A percentile compares a stretch with the other conserved stretches of the same genome.
These are phyloP conservation scores for Carlito syrichta DNA, from an alignment of 2,113 vertebrate genomes.

Conservation along the genomic window DNA sequence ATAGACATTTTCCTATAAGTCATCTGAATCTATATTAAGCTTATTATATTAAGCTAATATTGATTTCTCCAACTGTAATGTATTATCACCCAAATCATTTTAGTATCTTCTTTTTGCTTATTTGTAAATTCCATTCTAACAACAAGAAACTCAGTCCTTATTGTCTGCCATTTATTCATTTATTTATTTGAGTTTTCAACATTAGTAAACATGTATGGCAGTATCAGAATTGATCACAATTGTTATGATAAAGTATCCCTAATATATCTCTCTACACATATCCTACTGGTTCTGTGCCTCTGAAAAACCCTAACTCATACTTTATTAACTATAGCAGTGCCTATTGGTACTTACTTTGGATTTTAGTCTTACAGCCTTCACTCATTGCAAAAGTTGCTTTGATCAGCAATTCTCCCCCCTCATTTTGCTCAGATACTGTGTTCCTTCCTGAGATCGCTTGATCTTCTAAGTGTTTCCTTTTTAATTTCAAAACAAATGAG, in stretches of 20 bases:
- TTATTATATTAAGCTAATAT: neutral
- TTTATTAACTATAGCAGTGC: neutral
- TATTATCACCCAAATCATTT: neutral
- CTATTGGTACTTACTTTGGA: neutral
- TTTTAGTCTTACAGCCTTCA: neutral
- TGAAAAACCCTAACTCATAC: rapidly evolving
- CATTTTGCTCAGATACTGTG: neutral
- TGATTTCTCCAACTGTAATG: neutral
- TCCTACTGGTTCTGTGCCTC: neutral
- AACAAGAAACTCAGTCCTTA: neutral
- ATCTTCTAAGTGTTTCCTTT: neutral
- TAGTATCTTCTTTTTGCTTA: neutral
- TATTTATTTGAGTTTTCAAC: neutral
- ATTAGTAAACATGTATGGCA: neutral
- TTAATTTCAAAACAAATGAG: neutral
- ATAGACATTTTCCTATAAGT: neutral
- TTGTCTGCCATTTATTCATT: neutral
- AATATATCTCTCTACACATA: neutral
- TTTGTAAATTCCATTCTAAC: neutral
- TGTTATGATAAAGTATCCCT: neutral
- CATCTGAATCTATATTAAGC: neutral
- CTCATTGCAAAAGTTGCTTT: neutral
- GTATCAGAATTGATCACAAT: neutral
- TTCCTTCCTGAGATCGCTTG: neutral
- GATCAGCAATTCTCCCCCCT: neutral